Base-by-base conservation (phyloP, 2,113 vertebrate genomes). In the Hemicordylus capensis region DNA sequence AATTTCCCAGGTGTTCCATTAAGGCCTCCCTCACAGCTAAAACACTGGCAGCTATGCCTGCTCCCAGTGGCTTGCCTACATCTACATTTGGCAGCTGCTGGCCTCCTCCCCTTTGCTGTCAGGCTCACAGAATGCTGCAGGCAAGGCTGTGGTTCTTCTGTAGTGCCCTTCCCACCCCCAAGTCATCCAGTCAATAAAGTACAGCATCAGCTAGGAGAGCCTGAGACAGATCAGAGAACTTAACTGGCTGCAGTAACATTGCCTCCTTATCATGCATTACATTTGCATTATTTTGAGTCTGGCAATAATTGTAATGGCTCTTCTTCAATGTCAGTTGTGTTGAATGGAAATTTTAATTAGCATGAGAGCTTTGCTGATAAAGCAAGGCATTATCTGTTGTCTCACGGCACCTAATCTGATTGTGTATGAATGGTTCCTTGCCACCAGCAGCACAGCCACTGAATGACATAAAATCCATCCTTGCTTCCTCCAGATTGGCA, bases 331-430 rank as follows among this genome's bases (percentile, higher is more conserved):
- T 46, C 74, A 83, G 76, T 59, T 42, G 77, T 56, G 54, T 58
- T 84, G 34, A 85, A 85, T 72, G 58, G 39, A 46, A 72, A 63
- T 89, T 87, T 80, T 88, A 91, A 92, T 87, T 91, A 84, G 24
- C 59, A 80, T 87, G 69, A 81, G 89, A 63, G 10, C 63, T 87
- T 90, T 54, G 48, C 88, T 90, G 70, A 91, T 90, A 93, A 87
- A 66, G 42, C 63, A 88, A 66, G 70, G 83, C 24, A 42, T 83
- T 66, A 75, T 88, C 78, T 86, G 1, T 83, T 77, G 28, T 34
- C 73, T 56, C 63, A 75, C 51, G 84, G 84, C 46, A 86, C 64
- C 87, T 84, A 39, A 93, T 90, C 87, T 90, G 31, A 89, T 94
- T 93, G 85, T 20, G 26, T 1, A 80, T 44, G 51, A 80, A 51